These are phyloP conservation scores for Junonia oenone DNA, from an alignment of 2,888 invertebrate genomes.

Conservation along the genomic window DNA sequence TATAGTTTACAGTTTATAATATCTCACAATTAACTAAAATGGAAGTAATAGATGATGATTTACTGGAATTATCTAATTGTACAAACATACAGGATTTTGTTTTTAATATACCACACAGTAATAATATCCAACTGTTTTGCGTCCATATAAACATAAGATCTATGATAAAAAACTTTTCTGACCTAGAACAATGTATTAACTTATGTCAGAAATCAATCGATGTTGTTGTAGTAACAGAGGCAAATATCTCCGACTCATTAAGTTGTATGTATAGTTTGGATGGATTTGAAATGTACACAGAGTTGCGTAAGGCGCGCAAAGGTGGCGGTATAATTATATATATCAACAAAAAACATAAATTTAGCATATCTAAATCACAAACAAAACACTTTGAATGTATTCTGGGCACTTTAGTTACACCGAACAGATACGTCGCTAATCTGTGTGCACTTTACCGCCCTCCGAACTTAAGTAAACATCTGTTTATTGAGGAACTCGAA, in stretches of 20 bases:
- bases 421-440: neutral
- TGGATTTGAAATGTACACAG: constrained; percentile 6
- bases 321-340: constrained; percentile 4
- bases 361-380: constrained; percentile 2
- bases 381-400: constrained; percentile 8
- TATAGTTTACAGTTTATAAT: neutral
- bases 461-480: neutral
- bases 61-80: neutral
- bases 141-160: constrained; percentile 4
- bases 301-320: constrained; percentile 4
- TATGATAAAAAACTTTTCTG: constrained; percentile 1
- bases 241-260: neutral
- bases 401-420: neutral
- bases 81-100: constrained; percentile 1
- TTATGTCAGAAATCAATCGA: neutral
- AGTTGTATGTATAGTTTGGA: constrained; percentile 1
- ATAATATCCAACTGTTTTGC: neutral
- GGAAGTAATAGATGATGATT: neutral
- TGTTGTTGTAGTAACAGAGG: constrained; percentile 2
- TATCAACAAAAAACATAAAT: constrained; percentile 1
- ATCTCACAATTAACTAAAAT: neutral
- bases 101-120: neutral
- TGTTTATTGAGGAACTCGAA: constrained; percentile 5
- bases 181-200: constrained; percentile 1
- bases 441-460: constrained; percentile 7